Percentiles rank a stretch among this genome's conserved stretches.
These are phyloP conservation scores for Lagorchestes hirsutus DNA, from an alignment of 2,797 vertebrate genomes.

Conservation along the genomic window DNA sequence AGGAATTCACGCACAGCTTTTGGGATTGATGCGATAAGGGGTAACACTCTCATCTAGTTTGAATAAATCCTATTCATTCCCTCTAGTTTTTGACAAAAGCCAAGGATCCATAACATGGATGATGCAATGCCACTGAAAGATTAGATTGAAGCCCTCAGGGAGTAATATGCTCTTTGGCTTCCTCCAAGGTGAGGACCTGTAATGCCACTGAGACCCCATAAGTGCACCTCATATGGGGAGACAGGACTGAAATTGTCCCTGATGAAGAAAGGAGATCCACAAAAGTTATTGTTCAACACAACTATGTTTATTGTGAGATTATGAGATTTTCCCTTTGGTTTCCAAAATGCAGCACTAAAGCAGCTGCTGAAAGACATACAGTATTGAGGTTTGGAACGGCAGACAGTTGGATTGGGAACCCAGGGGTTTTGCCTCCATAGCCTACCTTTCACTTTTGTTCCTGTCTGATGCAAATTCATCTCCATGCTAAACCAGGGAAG, in stretches of 20 bases:
- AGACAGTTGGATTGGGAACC: background rate
- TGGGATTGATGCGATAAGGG: slow-evolving; percentile 12
- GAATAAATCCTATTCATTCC: background rate
- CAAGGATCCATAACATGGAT: background rate
- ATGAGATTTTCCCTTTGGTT: background rate
- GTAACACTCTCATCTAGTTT: background rate
- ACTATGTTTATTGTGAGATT: background rate
- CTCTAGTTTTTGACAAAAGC: background rate
- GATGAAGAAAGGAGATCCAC: background rate
- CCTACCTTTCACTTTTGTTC: background rate
- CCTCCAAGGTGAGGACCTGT: background rate
- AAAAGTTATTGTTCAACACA: background rate
- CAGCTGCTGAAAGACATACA: background rate
- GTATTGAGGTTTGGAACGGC: background rate
- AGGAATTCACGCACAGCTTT: slow-evolving; percentile 1
- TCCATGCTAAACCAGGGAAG: background rate
- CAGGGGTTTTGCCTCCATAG: background rate
- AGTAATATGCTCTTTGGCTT: background rate
- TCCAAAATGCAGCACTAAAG: background rate
- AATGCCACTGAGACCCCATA: background rate
- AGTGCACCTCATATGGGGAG: background rate
- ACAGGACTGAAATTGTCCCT: background rate
- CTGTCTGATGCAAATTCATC: background rate
- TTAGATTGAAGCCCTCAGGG: background rate
- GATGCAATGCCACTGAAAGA: background rate